Evolutionary conservation across 2,888 invertebrate genomes (phyloP), one percentile per base, ranked within the genome.

Genomic region (Drosophila fungiperda): DNA sequence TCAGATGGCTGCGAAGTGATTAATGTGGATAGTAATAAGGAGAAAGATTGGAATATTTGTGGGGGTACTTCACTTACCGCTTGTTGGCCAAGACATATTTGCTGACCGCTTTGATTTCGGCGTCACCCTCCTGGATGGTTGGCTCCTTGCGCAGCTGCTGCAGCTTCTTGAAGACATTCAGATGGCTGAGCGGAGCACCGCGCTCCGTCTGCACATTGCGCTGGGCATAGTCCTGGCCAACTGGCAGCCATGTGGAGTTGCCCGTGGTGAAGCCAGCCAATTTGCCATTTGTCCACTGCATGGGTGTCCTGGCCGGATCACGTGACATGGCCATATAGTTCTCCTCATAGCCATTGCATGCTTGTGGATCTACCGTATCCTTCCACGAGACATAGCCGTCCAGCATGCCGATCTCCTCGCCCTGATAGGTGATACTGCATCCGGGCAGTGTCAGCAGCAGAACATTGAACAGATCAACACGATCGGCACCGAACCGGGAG

Each of bases 351-450:
- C 95, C 94, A 85, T 95, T 95, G 89, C 95, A 95, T 0, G 95
- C 96, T 55, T 94, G 94, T 0, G 96, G 95, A 92, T 96, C 96
- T 1, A 94, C 92, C 0, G 95, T 96, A 50, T 96, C 94, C 8
- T 94, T 90, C 94, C 95, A 96, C 17, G 94, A 94, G 17, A 96
- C 93, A 77, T 91, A 90, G 4, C 94, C 94, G 86, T 97, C 95
- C 1, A 94, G 94, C 96, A 97, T 96, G 11, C 96, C 97, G 58
- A 97, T 94, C 92, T 98, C 97, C 90, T 97, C 97, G 0, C 97
- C 97, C 93, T 97, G 94, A 91, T 98, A 98, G 0, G 97, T 96
- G 7, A 98, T 95, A 61, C 96, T 95, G 15, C 97, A 95, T 40
- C 98, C 98, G 1, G 98, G 98, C 66, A 98, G 93, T 11, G 98